Percentiles rank a stretch among this genome's conserved stretches.
Evolutionary conservation across 1,140 invertebrate genomes (phyloP).

Genomic region (Drosophila parabipectinata): DNA sequence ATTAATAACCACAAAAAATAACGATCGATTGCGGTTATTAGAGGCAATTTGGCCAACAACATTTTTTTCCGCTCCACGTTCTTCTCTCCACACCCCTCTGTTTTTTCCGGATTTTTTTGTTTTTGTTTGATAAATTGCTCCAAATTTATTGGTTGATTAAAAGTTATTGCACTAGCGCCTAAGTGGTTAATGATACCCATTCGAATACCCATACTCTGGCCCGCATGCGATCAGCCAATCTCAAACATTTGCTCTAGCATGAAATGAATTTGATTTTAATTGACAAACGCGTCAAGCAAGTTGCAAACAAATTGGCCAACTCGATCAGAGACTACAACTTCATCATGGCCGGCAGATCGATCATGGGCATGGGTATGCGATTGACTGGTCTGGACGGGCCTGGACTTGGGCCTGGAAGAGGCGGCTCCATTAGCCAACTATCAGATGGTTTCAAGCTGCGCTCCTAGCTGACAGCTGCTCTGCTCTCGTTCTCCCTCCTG

Average conservation of each 20-base stretch:
- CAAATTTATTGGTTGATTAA: constrained; percentile 81
- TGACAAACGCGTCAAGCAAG: constrained; percentile 77
- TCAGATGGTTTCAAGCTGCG: constrained; percentile 51
- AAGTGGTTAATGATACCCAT: constrained; percentile 76
- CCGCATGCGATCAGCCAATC: constrained; percentile 18
- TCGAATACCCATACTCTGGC: background rate
- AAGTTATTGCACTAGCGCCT: constrained; percentile 79
- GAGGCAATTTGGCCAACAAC: constrained; percentile 78
- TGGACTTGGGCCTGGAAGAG: constrained; percentile 30
- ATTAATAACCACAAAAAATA: constrained; percentile 83
- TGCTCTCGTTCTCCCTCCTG: constrained; percentile 18
- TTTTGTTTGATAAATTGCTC: constrained; percentile 73
- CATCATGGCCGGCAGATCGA: constrained; percentile 55
- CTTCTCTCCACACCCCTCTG: constrained; percentile 11
- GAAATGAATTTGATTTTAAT: constrained; percentile 78
- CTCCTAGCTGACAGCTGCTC: constrained; percentile 33
- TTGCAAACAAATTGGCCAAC: constrained; percentile 68
- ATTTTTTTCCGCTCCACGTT: constrained; percentile 43
- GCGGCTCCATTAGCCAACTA: constrained; percentile 66
- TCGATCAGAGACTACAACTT: constrained; percentile 69
- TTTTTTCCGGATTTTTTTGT: constrained; percentile 1
- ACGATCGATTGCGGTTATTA: constrained; percentile 83
- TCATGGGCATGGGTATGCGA: constrained; percentile 8
- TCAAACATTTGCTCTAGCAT: constrained; percentile 53
- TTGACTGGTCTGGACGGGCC: background rate